Evolutionary conservation across 2,113 vertebrate species (phyloP).

Genomic region (Pycnonotus jocosus): DNA sequence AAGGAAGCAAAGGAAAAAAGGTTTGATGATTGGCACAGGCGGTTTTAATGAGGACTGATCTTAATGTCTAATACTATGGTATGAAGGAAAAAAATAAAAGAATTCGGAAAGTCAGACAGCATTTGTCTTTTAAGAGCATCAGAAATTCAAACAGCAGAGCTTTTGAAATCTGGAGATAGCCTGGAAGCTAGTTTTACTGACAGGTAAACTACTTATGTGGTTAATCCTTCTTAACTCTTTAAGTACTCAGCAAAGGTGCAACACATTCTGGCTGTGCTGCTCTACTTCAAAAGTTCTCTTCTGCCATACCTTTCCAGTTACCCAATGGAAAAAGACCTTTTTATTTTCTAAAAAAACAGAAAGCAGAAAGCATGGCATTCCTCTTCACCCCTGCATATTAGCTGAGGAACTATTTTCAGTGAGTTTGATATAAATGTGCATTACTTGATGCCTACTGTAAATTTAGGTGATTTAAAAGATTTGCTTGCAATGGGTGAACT

Average conservation of each 20-base stretch:
- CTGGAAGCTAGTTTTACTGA: not conserved
- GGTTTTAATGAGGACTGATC: conserved; percentile 32
- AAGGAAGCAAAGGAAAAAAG: conserved; percentile 36
- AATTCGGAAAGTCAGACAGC: not conserved
- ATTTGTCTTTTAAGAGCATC: not conserved
- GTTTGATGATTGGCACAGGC: conserved; percentile 23
- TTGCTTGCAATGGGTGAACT: not conserved
- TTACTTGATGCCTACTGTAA: not conserved
- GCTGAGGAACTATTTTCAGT: not conserved
- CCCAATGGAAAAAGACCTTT: not conserved
- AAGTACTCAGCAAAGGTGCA: not conserved
- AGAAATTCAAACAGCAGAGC: conserved; percentile 10
- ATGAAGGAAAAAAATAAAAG: not conserved
- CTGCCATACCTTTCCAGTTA: not conserved
- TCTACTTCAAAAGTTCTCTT: not conserved
- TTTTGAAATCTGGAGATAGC: not conserved
- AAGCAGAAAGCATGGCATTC: not conserved
- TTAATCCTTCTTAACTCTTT: conserved; percentile 19
- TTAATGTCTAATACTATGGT: not conserved
- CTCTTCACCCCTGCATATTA: not conserved
- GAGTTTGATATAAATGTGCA: not conserved
- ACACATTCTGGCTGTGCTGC: not conserved
- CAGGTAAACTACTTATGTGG: conserved; percentile 5
- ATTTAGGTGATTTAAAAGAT: not conserved
- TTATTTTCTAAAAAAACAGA: not conserved